Conservation (phyloP, 2,888 invertebrate species). For the Orthosia cruda region DNA sequence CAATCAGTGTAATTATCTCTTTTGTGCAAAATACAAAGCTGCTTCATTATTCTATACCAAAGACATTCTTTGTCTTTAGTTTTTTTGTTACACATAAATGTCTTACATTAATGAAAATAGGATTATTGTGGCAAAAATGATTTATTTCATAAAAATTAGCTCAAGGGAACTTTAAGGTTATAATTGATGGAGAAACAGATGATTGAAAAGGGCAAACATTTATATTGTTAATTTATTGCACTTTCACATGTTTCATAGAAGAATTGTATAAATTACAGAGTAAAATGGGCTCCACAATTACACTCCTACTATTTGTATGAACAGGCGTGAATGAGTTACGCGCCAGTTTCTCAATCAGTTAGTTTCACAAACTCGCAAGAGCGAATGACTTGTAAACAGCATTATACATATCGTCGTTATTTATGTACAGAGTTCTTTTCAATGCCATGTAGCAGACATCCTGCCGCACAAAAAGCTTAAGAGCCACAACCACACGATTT, state of each 20-base stretch:
- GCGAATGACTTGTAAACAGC: neutral
- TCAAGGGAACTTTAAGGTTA: neutral
- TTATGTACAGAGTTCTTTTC: neutral
- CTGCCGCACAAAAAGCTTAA: neutral
- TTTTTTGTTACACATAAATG: constrained; percentile 24
- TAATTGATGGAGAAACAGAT: constrained; percentile 1
- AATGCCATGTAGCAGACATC: neutral
- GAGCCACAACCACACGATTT: neutral
- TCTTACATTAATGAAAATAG: constrained; percentile 18
- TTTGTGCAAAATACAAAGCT: constrained; percentile 62
- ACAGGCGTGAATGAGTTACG: neutral
- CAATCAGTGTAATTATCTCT: constrained; percentile 26
- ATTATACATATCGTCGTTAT: neutral
- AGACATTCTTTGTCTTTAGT: constrained; percentile 22
- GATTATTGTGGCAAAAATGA: neutral
- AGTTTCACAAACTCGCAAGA: neutral
- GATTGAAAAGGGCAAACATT: neutral
- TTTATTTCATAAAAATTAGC: constrained; percentile 15
- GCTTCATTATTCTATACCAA: constrained; percentile 32
- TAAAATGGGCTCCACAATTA: constrained; percentile 3
- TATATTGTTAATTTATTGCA: constrained; percentile 2
- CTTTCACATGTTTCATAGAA: constrained; percentile 9
- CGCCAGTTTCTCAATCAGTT: neutral
- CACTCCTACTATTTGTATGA: neutral
- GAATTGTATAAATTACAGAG: neutral